Evolutionary conservation across 2,113 vertebrate genomes (phyloP).

Genomic region (Ellobius talpinus): DNA sequence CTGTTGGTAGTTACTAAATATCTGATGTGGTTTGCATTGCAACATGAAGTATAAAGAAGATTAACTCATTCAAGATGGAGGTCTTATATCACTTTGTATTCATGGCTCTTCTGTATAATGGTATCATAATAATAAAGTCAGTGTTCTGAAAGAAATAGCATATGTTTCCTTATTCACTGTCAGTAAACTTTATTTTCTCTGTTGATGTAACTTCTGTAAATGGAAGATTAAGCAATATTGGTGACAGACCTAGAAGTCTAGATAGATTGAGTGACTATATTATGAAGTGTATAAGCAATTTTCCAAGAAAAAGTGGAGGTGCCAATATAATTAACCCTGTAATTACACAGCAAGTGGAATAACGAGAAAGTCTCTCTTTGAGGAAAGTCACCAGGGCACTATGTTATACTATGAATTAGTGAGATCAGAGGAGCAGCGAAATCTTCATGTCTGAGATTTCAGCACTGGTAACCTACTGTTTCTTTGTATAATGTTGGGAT

Average conservation of each 20-base stretch:
- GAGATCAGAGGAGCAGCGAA: background rate
- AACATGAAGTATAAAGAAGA: conserved; percentile 1
- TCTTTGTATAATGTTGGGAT: background rate
- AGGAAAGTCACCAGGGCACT: background rate
- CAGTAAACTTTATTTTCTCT: conserved; percentile 34
- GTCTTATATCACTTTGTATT: background rate
- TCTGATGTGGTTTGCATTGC: background rate
- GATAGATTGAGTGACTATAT: background rate
- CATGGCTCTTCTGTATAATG: background rate
- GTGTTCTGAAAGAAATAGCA: background rate
- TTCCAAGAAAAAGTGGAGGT: background rate
- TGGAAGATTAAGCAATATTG: background rate
- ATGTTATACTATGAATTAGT: background rate
- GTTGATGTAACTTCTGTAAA: background rate
- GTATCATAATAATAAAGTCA: background rate
- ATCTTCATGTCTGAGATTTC: background rate
- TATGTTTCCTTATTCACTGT: background rate
- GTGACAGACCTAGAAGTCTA: background rate
- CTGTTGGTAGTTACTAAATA: background rate
- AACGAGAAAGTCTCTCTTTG: background rate
- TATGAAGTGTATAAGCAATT: background rate
- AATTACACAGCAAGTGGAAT: background rate
- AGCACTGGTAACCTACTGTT: background rate
- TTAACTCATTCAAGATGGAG: background rate
- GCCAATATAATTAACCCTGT: background rate